phyloP scores from a whole-genome alignment of 92 coral and sea anemone species.

The Heteractis magnifica region DNA sequence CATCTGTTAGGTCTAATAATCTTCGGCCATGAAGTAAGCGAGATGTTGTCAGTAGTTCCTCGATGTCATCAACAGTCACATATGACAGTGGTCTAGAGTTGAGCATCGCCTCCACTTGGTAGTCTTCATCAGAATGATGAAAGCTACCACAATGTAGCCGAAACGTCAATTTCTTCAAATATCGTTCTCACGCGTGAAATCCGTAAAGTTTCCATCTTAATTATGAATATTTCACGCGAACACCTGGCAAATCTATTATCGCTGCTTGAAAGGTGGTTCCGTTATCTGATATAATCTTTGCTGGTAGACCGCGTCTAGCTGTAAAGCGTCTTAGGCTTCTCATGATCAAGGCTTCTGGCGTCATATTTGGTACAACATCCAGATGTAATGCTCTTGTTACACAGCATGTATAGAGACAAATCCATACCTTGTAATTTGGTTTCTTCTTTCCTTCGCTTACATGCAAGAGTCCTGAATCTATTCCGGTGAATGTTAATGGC shows the following conservation, averaged over 20 bases:
- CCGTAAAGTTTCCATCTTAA: too few relatives aligned
- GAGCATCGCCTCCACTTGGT: constrained; percentile 5
- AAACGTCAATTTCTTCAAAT: too few relatives aligned
- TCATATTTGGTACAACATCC: constrained; percentile 32
- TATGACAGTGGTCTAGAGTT: neutral
- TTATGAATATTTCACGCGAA: neutral
- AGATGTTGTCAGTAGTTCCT: neutral
- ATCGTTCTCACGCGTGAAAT: too few relatives aligned
- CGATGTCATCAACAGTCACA: neutral
- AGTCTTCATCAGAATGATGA: too few relatives aligned
- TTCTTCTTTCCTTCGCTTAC: constrained; percentile 27
- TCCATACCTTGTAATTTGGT: constrained; percentile 36
- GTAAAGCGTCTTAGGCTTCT: neutral
- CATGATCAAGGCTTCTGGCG: constrained; percentile 35
- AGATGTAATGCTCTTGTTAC: constrained; percentile 36
- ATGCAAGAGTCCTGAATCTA: constrained; percentile 48
- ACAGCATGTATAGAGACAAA: constrained; percentile 28
- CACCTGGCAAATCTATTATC: too few relatives aligned
- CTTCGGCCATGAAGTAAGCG: neutral
- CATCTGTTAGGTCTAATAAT: neutral
- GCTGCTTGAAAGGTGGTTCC: neutral
- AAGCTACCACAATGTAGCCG: too few relatives aligned
- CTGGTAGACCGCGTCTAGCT: neutral
- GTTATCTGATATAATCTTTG: neutral
- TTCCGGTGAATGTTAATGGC: constrained; percentile 40